phyloP scores from a whole-genome alignment of 1,140 invertebrate species.

The Lethocerus indicus region DNA sequence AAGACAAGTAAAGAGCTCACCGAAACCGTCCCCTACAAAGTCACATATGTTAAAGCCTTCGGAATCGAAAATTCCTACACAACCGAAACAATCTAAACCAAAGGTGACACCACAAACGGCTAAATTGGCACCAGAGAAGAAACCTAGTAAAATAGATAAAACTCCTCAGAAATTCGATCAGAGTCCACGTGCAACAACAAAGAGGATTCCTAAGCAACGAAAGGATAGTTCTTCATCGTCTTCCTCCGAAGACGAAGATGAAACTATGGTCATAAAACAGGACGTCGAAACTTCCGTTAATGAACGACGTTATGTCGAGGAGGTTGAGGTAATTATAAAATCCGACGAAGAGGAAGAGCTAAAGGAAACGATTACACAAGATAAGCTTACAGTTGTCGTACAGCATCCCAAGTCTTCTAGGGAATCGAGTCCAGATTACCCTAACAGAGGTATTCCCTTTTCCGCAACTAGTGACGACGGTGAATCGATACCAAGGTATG shows the following conservation, averaged over 20 bases:
- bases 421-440: slow-evolving; percentile 38
- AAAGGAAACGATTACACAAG: too few relatives aligned
- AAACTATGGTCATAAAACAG: slow-evolving; percentile 2
- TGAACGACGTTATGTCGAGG: slow-evolving; percentile 5
- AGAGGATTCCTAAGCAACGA: too few relatives aligned
- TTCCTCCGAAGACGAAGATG: slow-evolving; percentile 16
- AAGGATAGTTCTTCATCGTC: slow-evolving; percentile 7
- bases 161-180: too few relatives aligned
- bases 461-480: slow-evolving; percentile 33
- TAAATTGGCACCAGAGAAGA: too few relatives aligned
- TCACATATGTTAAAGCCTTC: too few relatives aligned
- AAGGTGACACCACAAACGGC: too few relatives aligned
- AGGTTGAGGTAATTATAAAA: background rate
- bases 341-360: too few relatives aligned
- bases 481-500: slow-evolving; percentile 35
- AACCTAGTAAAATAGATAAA: too few relatives aligned
- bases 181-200: too few relatives aligned
- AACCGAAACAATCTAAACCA: too few relatives aligned
- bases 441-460: slow-evolving; percentile 7
- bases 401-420: slow-evolving; percentile 50
- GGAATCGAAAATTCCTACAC: too few relatives aligned
- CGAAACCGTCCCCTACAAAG: too few relatives aligned
- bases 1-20: background rate
- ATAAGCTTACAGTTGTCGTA: slow-evolving; percentile 34
- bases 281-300: slow-evolving; percentile 3